Evolutionary conservation across 92 coral and sea anemone species (phyloP), one percentile per base, ranked within the genome.

Genomic region (Porites rus): DNA sequence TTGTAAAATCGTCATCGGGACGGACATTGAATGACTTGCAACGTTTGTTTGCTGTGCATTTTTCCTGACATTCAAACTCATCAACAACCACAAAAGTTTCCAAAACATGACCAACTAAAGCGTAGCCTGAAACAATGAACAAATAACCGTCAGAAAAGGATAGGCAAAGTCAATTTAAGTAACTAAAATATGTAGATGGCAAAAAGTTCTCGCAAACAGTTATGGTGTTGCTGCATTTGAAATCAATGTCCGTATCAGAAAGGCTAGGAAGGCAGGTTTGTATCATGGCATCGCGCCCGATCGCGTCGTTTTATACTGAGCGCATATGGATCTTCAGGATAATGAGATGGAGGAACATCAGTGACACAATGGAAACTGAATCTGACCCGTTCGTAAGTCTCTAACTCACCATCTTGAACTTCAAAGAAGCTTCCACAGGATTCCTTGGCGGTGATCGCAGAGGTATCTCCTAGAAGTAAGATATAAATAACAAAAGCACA

Each of bases 61-160:
- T 25, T 19, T 24, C 6, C 75, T 70, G 75, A 19, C 75, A 70
- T 38, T 70, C 75, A 8, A 70, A 70, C 75, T 70, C 75, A 53
- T 70, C 75, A 38, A 7, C 52, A 31, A 70, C 75, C 31, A 38
- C 4, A 38, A 2, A 43, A 10, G 75, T 24, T 17, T 7, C 50
- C n/a, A 70, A 28, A 53, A 24, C 50, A 70, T 70, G 9, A 28
- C 52, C 75, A 31, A 70, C 75, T 11, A 70, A 70, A 38, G 75
- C 52, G 60, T 70, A 18, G 16, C n/a, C 75, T 70, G 7, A 38
- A 28, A 28, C 1, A 12, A 31, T 43, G 50, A 70, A 14, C 11
- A 56, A 10, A 56, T 10, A 14, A 56, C 11, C 11, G 16, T 10
- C 0, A 56, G 61, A 56, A 56, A 56, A 2, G 17, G 16, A 56